Evolutionary conservation across 2,888 invertebrate genomes (phyloP).

Genomic region (Ophion ellenae): DNA sequence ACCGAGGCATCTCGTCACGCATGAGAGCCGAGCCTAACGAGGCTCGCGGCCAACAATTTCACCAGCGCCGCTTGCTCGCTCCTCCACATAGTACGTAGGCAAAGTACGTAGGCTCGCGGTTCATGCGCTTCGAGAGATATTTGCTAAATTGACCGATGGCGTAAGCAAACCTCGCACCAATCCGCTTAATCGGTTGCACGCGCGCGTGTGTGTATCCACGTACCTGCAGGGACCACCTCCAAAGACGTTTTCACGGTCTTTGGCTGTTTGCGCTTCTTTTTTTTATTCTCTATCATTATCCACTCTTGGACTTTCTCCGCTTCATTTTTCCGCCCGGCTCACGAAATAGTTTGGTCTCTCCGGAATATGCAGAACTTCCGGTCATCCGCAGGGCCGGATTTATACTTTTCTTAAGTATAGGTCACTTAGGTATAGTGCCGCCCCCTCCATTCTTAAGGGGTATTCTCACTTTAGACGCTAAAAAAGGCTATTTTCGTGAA

Average conservation of each 20-base stretch:
- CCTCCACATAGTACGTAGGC: neutral
- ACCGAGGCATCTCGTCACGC: constrained; percentile 69
- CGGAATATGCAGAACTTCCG: no score
- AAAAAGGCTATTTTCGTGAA: no score
- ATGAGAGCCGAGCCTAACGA: constrained; percentile 72
- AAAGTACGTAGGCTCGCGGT: constrained; percentile 30
- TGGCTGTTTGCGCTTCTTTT: constrained; percentile 19
- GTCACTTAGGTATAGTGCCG: no score
- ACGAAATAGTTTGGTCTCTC: neutral
- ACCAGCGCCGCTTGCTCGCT: constrained; percentile 42
- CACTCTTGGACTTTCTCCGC: neutral
- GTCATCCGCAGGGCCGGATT: no score
- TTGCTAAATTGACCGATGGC: constrained; percentile 59
- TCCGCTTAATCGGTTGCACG: constrained; percentile 48
- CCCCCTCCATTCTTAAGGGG: no score
- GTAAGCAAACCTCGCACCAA: constrained; percentile 56
- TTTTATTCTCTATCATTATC: neutral
- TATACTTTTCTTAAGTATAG: no score
- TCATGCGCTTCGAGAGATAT: constrained; percentile 10
- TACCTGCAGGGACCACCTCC: constrained; percentile 23
- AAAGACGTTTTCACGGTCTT: constrained; percentile 49
- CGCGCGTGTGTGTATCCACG: neutral
- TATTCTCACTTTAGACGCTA: no score
- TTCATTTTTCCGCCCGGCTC: neutral
- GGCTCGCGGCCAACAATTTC: constrained; percentile 53